Percentiles rank a stretch among this genome's conserved stretches.
Evolutionary conservation across 2,888 invertebrate genomes (phyloP).

Genomic region (Pegoplata infirma): DNA sequence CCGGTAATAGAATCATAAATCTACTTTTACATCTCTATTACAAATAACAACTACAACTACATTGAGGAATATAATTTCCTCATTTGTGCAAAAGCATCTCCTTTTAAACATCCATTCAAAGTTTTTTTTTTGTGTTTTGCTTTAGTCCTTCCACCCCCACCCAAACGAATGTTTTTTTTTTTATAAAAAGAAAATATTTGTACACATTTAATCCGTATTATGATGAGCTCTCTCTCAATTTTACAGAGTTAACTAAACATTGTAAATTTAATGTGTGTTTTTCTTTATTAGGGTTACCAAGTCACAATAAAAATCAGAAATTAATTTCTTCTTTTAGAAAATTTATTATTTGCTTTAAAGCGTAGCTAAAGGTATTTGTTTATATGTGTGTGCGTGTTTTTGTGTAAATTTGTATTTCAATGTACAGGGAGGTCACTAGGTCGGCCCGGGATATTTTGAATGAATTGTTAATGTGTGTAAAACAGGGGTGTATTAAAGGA

Average conservation of each 20-base stretch:
- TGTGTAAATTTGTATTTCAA: conserved; percentile 59
- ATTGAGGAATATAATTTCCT: background rate
- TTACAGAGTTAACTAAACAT: conserved; percentile 8
- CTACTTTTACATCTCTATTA: too few relatives aligned
- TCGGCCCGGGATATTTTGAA: conserved; percentile 75
- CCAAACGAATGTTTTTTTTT: background rate
- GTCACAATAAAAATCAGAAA: conserved; percentile 26
- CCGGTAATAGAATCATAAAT: too few relatives aligned
- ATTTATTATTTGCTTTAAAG: background rate
- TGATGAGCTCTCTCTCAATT: conserved; percentile 26
- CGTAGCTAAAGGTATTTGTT: background rate
- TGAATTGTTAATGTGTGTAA: conserved; percentile 38
- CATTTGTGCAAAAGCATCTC: conserved; percentile 35
- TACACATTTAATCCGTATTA: conserved; percentile 49
- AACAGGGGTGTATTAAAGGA: too few relatives aligned
- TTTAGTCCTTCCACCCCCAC: conserved; percentile 16
- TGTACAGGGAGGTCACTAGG: conserved; percentile 77
- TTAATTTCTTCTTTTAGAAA: conserved; percentile 33
- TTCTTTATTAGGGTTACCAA: conserved; percentile 47
- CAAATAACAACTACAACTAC: too few relatives aligned
- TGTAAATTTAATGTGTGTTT: background rate
- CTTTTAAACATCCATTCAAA: conserved; percentile 24
- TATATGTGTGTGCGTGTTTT: conserved; percentile 6
- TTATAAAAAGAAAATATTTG: conserved; percentile 6
- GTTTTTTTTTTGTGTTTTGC: conserved; percentile 5